These are phyloP conservation scores for Phymorhynchus buccinoides DNA, from an alignment of 1,140 invertebrate species.

Conservation along the genomic window DNA sequence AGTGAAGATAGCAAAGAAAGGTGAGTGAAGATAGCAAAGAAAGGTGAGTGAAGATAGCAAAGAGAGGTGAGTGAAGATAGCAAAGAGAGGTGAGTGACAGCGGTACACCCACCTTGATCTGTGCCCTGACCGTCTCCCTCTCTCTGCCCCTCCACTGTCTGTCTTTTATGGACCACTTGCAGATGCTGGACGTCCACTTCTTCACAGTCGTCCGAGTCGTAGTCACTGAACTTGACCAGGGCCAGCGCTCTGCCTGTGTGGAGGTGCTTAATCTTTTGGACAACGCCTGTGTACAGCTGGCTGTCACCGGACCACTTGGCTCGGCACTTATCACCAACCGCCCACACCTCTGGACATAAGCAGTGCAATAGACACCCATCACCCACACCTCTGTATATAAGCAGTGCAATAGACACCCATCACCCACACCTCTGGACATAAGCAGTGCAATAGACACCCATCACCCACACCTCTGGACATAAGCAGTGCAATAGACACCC, in stretches of 20 bases:
- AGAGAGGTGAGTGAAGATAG: too few species aligned
- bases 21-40: too few species aligned
- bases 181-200: slow-evolving; percentile 52
- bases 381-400: too few species aligned
- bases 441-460: neutral
- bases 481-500: too few species aligned
- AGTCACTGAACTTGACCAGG: slow-evolving; percentile 58
- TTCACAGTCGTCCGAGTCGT: slow-evolving; percentile 56
- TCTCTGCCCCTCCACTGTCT: neutral
- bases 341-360: slow-evolving; percentile 55
- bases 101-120: neutral
- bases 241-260: slow-evolving; percentile 43
- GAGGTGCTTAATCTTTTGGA: slow-evolving; percentile 47
- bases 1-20: too few species aligned
- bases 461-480: neutral
- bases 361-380: neutral
- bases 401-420: neutral
- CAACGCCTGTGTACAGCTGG: slow-evolving; percentile 54
- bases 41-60: too few species aligned
- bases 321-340: slow-evolving; percentile 58
- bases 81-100: too few species aligned
- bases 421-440: neutral
- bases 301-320: slow-evolving; percentile 58
- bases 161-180: slow-evolving; percentile 33
- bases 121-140: neutral